Base-by-base conservation (phyloP, 2,797 vertebrate species). In the Phrynocephalus vlangalii region DNA sequence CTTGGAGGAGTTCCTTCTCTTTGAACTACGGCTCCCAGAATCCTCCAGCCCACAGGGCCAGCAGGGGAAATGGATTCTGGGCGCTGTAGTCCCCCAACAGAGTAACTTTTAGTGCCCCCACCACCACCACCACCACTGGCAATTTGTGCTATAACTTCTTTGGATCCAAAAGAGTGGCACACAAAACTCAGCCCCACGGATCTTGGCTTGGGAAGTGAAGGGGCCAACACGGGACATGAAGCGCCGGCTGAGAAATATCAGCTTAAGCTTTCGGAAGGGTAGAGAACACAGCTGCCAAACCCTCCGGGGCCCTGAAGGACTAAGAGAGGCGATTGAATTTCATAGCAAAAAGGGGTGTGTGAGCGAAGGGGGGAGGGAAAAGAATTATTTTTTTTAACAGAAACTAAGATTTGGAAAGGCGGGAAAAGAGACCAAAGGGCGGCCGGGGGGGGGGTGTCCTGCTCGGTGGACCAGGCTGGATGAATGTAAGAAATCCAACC, bases 251-350 rank as follows among this genome's bases (percentile, higher is more conserved):
- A 93, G 82, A 63, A 91, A 84, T 90, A 89, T 89, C 88, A 1
- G 92, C 92, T 92, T 96, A 91, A 93, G 83, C 93, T 96, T 96
- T 93, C 90, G 88, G 26, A 86, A 87, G 88, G 91, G 92, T 92
- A 90, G 93, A 95, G 93, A 93, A 77, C n/a, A 90, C 95, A 95
- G 95, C 95, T 95, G 94, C 94, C 90, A 90, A 87, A 88, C 84
- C 92, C 60, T 87, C 92, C 87, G 82, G 93, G 93, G 89, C 91
- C 94, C 84, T 89, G 91, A 94, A 96, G 94, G 94, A 18, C 95
- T 96, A 92, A 94, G 93, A 95, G 96, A 96, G 92, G 86, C 26
- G 96, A 97, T 97, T 96, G 93, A 97, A 97, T 97, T 97, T 97
- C 97, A 97, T 94, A 95, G 95, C 92, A 92, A 44, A 44, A 44